Evolutionary conservation across 2,888 invertebrate genomes (phyloP).

Genomic region (Campopleginae sp.): DNA sequence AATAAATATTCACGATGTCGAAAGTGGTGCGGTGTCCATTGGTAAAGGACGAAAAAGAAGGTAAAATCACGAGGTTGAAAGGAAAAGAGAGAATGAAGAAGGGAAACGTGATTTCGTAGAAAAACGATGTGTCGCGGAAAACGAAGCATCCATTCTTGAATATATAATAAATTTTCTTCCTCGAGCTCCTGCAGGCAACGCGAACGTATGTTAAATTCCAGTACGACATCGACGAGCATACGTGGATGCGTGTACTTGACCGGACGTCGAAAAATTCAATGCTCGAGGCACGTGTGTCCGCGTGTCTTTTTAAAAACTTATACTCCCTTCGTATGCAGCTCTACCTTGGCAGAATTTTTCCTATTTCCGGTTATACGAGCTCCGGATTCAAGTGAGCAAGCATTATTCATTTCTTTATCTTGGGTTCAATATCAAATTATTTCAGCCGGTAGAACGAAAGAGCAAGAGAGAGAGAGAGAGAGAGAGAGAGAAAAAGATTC

Average conservation of each 20-base stretch:
- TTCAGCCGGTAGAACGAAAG: conserved; percentile 31
- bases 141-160: conserved; percentile 56
- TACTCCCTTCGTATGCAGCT: conserved; percentile 17
- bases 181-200: conserved; percentile 1
- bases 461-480: background rate
- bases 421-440: conserved; percentile 68
- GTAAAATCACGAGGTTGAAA: background rate
- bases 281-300: conserved; percentile 20
- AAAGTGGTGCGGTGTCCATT: conserved; percentile 28
- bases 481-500: background rate
- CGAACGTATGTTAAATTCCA: conserved; percentile 27
- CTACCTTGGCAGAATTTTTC: conserved; percentile 53
- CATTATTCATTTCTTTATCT: conserved; percentile 68
- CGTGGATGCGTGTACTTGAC: conserved; percentile 29
- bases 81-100: background rate
- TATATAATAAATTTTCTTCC: conserved; percentile 57
- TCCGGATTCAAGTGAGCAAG: conserved; percentile 20
- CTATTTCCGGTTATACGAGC: conserved; percentile 61
- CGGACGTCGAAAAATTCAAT: conserved; percentile 51
- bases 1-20: background rate
- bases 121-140: conserved; percentile 40
- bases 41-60: conserved; percentile 14
- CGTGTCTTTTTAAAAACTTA: conserved; percentile 42
- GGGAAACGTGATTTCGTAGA: background rate
- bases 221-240: conserved; percentile 14